Evolutionary conservation across 2,888 invertebrate genomes (phyloP), one percentile per base, ranked within the genome.

Genomic region (Yponomeuta plumbellus): DNA sequence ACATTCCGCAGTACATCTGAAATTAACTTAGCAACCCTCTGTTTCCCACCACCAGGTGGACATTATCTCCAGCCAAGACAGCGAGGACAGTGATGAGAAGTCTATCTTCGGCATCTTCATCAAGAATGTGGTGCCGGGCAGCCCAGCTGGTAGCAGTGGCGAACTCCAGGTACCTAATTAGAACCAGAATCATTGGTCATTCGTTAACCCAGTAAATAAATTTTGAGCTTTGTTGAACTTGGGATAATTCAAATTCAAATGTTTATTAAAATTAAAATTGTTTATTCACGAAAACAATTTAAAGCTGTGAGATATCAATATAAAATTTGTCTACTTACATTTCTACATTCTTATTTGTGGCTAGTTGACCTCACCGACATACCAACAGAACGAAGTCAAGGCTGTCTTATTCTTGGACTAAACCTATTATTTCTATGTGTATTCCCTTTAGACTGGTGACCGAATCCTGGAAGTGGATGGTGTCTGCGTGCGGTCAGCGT

Each of bases 71-170:
- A 93, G 93, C 63, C 91, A 93, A 70, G 93, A 94, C 66, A 91
- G 93, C 58, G 94, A 95, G 67, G 93, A 94, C 72, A 93, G 93
- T 66, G 95, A 95, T 66, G 94, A 94, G 73, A 94, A 94, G 70
- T 95, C 95, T 11, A 94, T 98, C 72, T 95, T 97, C 67, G 99
- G 99, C 8, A 99, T 99, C 79, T 99, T 99, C 85, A 97, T 99
- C 80, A 99, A 99, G 86, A 97, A 98, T 77, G 98, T 99, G 0
- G 94, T 98, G 17, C 94, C 97, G 0, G 95, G 97, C 70, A 98
- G 98, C 86, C 98, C 99, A 0, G 99, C 99, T 0, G 98, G 97
- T 64, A 93, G 94, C 75, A 95, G 96, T 71, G 97, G 96, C n/a
- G 94, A 96, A 74, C 86, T 97, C 61, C 96, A 96, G 92, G 97